Conservation (phyloP, 2,888 invertebrate species). For the Actias luna region DNA sequence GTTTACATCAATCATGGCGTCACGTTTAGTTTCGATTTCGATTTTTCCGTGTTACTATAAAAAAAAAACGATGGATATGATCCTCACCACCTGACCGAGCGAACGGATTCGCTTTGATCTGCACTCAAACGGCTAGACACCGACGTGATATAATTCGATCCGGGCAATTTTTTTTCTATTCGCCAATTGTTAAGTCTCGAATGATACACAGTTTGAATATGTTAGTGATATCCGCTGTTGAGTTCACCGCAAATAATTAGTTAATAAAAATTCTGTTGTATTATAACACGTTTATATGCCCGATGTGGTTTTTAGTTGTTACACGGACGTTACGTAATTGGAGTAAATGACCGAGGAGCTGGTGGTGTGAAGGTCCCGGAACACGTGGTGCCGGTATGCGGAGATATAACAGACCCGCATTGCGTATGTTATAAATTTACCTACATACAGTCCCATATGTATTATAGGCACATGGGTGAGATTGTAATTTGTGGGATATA, state of each 20-base stretch:
- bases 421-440: background rate
- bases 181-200: slow-evolving; percentile 76
- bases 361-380: slow-evolving; percentile 66
- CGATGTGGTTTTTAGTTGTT: slow-evolving; percentile 43
- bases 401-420: background rate
- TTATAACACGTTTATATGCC: slow-evolving; percentile 67
- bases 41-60: background rate
- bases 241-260: slow-evolving; percentile 81
- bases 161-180: slow-evolving; percentile 61
- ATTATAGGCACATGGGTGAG: background rate
- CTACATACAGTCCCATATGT: background rate
- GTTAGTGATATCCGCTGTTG: slow-evolving; percentile 81
- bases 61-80: background rate
- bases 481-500: background rate
- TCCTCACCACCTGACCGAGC: background rate
- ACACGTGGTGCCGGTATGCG: slow-evolving; percentile 53
- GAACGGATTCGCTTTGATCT: background rate
- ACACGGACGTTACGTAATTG: slow-evolving; percentile 80
- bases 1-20: no score
- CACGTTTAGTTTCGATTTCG: no score
- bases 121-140: slow-evolving; percentile 46
- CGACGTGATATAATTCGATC: slow-evolving; percentile 67
- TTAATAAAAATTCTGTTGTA: slow-evolving; percentile 81
- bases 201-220: slow-evolving; percentile 81
- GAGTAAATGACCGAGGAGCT: slow-evolving; percentile 77